phyloP scores from a whole-genome alignment of 2,888 invertebrate species.

The Elysia crispata region DNA sequence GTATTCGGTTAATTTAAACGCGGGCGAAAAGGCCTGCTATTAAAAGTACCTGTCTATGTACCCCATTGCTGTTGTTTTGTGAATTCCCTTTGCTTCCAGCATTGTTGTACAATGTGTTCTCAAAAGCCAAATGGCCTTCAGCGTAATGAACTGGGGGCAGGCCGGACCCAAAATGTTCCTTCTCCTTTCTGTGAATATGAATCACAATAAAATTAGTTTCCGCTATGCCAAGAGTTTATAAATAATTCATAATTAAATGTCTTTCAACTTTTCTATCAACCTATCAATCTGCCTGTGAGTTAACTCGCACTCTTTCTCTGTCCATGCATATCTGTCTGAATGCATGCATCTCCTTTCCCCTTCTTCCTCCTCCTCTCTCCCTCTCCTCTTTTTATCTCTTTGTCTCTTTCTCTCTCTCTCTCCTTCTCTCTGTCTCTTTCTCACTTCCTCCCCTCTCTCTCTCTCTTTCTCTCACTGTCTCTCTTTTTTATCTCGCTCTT shows the following conservation, averaged over 20 bases:
- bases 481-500: not conserved
- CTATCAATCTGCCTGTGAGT: too few species aligned
- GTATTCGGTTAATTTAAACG: too few species aligned
- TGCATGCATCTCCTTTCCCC: not conserved
- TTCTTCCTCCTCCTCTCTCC: not conserved
- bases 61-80: too few species aligned
- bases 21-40: too few species aligned
- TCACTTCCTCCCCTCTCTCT: not conserved
- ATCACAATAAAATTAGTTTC: not conserved
- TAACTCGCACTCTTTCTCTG: not conserved
- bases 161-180: not conserved
- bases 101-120: conserved; percentile 40
- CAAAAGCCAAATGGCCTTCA: conserved; percentile 31
- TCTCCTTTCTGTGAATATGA: not conserved
- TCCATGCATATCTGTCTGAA: not conserved
- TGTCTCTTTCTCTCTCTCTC: not conserved
- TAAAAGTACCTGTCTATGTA: conserved; percentile 14
- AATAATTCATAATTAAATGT: too few species aligned
- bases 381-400: not conserved
- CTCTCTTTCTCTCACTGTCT: not conserved
- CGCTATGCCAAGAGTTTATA: too few species aligned
- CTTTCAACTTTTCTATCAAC: too few species aligned
- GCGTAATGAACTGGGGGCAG: not conserved
- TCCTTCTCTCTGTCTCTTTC: not conserved
- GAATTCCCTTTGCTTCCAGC: not conserved